These are phyloP conservation scores for Acropora tenuis DNA, from an alignment of 64 coral and sea anemone species.

Conservation along the genomic window DNA sequence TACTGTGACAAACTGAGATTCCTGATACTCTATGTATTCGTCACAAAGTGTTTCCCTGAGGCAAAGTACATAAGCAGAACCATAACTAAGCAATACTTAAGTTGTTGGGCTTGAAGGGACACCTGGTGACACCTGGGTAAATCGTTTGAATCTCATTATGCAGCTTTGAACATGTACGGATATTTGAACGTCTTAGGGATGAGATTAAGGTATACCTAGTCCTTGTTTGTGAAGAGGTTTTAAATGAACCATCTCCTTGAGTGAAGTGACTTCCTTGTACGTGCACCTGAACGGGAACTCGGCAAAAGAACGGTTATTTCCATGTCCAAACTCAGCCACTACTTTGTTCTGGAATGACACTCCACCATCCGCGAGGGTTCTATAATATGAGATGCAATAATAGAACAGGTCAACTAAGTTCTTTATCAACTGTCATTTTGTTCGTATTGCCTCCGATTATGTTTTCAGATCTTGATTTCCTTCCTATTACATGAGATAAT, in stretches of 20 bases:
- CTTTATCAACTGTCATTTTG: background rate
- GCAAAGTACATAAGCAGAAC: too few species aligned
- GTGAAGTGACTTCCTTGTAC: background rate
- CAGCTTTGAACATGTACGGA: too few species aligned
- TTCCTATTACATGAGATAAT: too few species aligned
- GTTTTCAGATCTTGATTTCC: too few species aligned
- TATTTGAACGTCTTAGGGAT: too few species aligned
- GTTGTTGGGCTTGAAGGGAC: too few species aligned
- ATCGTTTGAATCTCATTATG: too few species aligned
- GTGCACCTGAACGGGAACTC: slow-evolving; percentile 28
- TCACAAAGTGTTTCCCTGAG: too few species aligned
- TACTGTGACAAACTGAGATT: too few species aligned
- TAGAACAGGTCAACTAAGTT: background rate
- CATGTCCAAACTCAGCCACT: background rate
- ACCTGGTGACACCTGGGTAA: too few species aligned
- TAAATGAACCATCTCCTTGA: background rate
- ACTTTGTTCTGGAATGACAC: slow-evolving; percentile 25
- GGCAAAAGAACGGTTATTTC: background rate
- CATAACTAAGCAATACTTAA: too few species aligned
- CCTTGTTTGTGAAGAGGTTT: slow-evolving; percentile 6
- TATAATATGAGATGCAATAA: background rate
- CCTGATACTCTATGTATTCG: too few species aligned
- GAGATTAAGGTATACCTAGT: background rate
- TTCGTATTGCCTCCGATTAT: background rate
- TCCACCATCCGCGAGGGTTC: background rate